Percentiles rank a stretch among this genome's conserved stretches.
phyloP scores from a whole-genome alignment of 64 coral and sea anemone species.

The Stylophora pistillata region DNA sequence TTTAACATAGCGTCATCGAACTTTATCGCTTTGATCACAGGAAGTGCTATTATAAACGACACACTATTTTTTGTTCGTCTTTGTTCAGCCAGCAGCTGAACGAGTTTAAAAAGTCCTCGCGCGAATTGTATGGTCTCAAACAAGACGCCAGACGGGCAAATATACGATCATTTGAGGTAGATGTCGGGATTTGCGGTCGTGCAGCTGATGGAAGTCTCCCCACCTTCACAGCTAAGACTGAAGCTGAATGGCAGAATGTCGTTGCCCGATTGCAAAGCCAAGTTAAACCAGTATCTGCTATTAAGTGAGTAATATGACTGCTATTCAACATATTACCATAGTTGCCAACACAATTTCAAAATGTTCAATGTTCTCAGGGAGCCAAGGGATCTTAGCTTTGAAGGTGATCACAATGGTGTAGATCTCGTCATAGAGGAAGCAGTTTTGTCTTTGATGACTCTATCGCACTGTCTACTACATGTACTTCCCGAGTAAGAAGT shows the following conservation, averaged over 20 bases:
- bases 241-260: conserved; percentile 3
- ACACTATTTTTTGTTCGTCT: conserved; percentile 45
- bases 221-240: conserved; percentile 4
- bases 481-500: too few species aligned
- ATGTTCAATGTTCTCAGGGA: too few species aligned
- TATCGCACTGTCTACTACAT: too few species aligned
- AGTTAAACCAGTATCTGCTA: not conserved
- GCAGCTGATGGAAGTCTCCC: not conserved
- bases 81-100: not conserved
- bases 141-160: conserved; percentile 44
- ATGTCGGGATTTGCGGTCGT: not conserved
- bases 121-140: conserved; percentile 24
- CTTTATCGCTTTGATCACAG: conserved; percentile 48
- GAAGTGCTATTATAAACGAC: conserved; percentile 38
- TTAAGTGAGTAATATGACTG: conserved; percentile 1
- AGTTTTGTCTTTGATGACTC: too few species aligned
- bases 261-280: not conserved
- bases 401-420: too few species aligned
- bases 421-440: too few species aligned
- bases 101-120: conserved; percentile 25
- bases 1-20: too few species aligned
- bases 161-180: conserved; percentile 19
- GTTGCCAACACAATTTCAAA: too few species aligned
- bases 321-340: too few species aligned
- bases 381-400: too few species aligned